Conservation (phyloP, 2,797 vertebrate species). For the Diplodus puntazzo region DNA sequence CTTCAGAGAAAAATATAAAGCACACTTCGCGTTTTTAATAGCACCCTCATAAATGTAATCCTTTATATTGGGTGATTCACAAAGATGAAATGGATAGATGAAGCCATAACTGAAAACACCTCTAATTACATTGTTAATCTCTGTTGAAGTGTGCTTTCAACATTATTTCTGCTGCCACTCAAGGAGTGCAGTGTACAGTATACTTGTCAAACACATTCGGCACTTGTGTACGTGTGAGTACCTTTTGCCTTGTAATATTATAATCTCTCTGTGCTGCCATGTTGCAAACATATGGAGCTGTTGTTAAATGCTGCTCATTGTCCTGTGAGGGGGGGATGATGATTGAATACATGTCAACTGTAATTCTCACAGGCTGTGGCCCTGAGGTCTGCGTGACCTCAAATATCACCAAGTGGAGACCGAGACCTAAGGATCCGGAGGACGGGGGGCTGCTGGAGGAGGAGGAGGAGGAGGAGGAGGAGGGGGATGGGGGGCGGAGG, state of each 20-base stretch:
- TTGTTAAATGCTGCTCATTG: constrained; percentile 74
- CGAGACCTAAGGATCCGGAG: constrained; percentile 57
- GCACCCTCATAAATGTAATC: neutral
- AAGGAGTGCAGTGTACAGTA: constrained; percentile 2
- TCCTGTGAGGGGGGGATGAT: constrained; percentile 57
- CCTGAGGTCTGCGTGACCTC: constrained; percentile 74
- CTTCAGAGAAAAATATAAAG: neutral
- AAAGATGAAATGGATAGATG: neutral
- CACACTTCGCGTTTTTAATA: neutral
- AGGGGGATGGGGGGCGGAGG: neutral
- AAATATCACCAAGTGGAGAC: constrained; percentile 64
- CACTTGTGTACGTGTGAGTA: constrained; percentile 25
- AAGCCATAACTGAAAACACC: neutral
- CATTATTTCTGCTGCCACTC: constrained; percentile 15
- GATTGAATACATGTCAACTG: constrained; percentile 76
- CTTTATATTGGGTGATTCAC: neutral
- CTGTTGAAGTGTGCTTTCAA: neutral
- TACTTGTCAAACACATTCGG: constrained; percentile 22
- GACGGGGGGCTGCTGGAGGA: constrained; percentile 3
- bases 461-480: neutral
- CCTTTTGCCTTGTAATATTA: constrained; percentile 48
- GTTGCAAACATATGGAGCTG: constrained; percentile 74
- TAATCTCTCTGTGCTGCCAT: constrained; percentile 57
- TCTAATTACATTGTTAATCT: constrained; percentile 2
- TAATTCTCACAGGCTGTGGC: constrained; percentile 71